Evolutionary conservation across 2,888 invertebrate species (phyloP).

Genomic region (Dichetophora obliterata): DNA sequence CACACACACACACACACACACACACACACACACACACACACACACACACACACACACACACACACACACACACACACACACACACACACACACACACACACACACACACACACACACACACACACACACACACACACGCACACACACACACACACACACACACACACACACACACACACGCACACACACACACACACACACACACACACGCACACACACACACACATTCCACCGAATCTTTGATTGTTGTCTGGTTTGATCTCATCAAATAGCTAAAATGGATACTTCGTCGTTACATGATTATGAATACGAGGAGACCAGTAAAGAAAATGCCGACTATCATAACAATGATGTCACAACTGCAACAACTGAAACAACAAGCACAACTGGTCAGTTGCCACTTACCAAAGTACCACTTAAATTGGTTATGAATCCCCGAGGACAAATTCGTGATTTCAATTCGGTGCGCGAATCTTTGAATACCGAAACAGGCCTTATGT

Average conservation of each 20-base stretch:
- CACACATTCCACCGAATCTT: not conserved
- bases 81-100: no score
- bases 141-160: no score
- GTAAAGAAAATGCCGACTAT: conserved; percentile 62
- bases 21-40: no score
- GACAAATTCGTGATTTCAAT: conserved; percentile 79
- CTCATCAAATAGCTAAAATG: conserved; percentile 18
- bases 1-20: no score
- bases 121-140: no score
- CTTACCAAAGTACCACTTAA: conserved; percentile 72
- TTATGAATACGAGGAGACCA: conserved; percentile 51
- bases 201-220: no score
- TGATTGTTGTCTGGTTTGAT: not conserved
- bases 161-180: no score
- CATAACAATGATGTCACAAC: not conserved
- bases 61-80: no score
- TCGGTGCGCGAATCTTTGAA: conserved; percentile 77
- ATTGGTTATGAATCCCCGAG: conserved; percentile 83
- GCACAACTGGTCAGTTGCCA: not conserved
- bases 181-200: no score
- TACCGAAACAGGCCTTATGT: conserved; percentile 74
- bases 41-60: no score
- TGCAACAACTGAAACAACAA: conserved; percentile 22
- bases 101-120: no score
- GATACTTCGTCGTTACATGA: conserved; percentile 26